phyloP scores from a whole-genome alignment of 2,797 vertebrate genomes.

The Cuculus canorus region DNA sequence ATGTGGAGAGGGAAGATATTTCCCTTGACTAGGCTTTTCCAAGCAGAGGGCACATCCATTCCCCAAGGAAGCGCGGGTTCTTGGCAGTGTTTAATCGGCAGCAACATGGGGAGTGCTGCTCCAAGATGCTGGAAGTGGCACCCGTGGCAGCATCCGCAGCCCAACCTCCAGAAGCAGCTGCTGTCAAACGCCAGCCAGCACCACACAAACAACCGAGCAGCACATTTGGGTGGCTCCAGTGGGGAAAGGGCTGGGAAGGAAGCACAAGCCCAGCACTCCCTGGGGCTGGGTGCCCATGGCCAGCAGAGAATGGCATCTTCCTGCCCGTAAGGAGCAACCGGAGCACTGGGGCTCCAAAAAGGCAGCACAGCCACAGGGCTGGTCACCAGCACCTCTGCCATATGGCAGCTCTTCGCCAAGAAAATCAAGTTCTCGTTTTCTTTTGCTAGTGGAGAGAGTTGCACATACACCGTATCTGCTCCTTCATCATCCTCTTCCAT shows the following conservation, averaged over 20 bases:
- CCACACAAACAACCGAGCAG: fast-evolving
- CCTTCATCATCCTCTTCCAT: too few relatives aligned
- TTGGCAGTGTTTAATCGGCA: fast-evolving
- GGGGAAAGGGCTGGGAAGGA: not conserved
- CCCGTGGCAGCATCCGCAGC: fast-evolving
- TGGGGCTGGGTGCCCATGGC: fast-evolving
- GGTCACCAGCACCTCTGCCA: not conserved
- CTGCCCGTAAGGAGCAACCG: not conserved
- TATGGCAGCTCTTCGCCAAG: not conserved
- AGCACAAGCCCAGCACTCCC: fast-evolving
- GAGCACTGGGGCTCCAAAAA: fast-evolving
- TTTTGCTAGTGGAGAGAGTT: not conserved
- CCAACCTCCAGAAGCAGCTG: not conserved
- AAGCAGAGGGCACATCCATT: not conserved
- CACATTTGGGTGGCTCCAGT: fast-evolving
- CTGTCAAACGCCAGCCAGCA: not conserved
- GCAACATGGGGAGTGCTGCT: fast-evolving
- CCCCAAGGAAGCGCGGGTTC: fast-evolving
- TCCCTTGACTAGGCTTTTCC: not conserved
- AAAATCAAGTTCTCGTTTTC: fast-evolving
- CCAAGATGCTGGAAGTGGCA: fast-evolving
- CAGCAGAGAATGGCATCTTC: not conserved
- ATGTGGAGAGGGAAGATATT: not conserved
- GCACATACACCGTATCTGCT: fast-evolving
- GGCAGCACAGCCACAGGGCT: not conserved